phyloP scores from a whole-genome alignment of 2,797 vertebrate genomes.

The Pseudomugil tenellus region DNA sequence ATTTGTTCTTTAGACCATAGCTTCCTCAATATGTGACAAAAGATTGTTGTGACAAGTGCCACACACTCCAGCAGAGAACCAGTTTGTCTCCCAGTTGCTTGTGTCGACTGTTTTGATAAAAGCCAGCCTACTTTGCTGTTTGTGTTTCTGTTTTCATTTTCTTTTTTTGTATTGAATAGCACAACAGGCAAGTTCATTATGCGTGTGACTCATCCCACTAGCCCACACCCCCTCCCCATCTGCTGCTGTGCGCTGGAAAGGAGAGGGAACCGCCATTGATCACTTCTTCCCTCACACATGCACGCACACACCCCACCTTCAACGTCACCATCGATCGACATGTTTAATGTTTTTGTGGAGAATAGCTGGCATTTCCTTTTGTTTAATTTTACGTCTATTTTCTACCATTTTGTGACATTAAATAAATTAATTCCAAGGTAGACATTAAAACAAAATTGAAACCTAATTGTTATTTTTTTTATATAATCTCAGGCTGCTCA shows the following conservation, averaged over 20 bases:
- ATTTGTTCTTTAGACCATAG: slow-evolving; percentile 45
- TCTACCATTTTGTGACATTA: slow-evolving; percentile 50
- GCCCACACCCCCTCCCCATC: slow-evolving; percentile 85
- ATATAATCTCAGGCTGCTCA: slow-evolving; percentile 26
- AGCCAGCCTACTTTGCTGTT: slow-evolving; percentile 75
- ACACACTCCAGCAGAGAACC: slow-evolving; percentile 54
- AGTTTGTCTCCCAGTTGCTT: slow-evolving; percentile 61
- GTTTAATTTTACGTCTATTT: slow-evolving; percentile 70
- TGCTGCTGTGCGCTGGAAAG: slow-evolving; percentile 84
- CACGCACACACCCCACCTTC: slow-evolving; percentile 82
- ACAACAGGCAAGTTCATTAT: slow-evolving; percentile 86
- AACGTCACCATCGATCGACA: slow-evolving; percentile 81
- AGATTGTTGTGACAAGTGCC: slow-evolving; percentile 60
- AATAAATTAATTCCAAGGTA: slow-evolving; percentile 41
- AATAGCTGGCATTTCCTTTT: slow-evolving; percentile 76
- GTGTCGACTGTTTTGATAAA: slow-evolving; percentile 67
- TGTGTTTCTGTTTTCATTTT: slow-evolving; percentile 75
- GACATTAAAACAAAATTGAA: slow-evolving; percentile 36
- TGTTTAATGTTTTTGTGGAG: slow-evolving; percentile 80
- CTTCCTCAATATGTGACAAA: slow-evolving; percentile 49
- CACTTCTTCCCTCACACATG: slow-evolving; percentile 84
- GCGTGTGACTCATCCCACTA: slow-evolving; percentile 86
- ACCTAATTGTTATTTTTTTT: slow-evolving; percentile 1
- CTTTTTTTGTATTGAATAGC: slow-evolving; percentile 83
- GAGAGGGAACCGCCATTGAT: slow-evolving; percentile 87